Base-by-base conservation (phyloP, 2,113 vertebrate genomes). In the Notothenia coriiceps region DNA sequence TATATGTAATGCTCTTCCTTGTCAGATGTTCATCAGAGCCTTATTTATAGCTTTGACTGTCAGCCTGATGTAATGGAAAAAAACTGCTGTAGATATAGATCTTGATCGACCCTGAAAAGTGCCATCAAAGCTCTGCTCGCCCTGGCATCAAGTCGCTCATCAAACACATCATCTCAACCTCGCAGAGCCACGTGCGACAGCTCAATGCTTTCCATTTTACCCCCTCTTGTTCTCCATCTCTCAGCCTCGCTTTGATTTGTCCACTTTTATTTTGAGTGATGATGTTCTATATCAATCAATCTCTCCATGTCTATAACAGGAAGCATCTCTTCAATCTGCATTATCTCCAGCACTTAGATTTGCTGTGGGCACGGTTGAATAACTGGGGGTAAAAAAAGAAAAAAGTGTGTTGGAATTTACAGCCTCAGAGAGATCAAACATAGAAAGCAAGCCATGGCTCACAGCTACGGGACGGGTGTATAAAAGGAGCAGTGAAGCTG, bases 401-500 rank as follows among this genome's bases (percentile, higher is more conserved):
- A n/a, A 12, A 54, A 52, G 56, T 4, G 55, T 46, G 61, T 68
- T 79, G 74, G 77, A 78, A 87, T 80, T 80, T 84, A 78, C 77
- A 68, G 79, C 69, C 76, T 82, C 71, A 65, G 78, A 71, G 66
- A 74, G 83, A 89, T 91, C 85, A 90, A 85, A 90, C 72, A 73
- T 52, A 88, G 82, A 70, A 73, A 79, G 74, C 65, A 79, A 68
- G 71, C 51, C 73, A 22, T 47, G 75, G 79, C 77, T 81, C 89
- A 91, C 89, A 92, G 88, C 87, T 71, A 35, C 14, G 2, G 68
- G 67, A 74, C 76, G 51, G 77, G 55, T 69, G 70, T 71, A 89
- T 88, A 92, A 90, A 89, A 89, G 86, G 54, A 84, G 84, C 87
- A 80, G 75, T 83, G 88, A 89, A 80, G 84, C 88, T 82, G 89